Conservation (phyloP, 37 sponge, comb jelly and placozoan species). For the Halichondria panicea region DNA sequence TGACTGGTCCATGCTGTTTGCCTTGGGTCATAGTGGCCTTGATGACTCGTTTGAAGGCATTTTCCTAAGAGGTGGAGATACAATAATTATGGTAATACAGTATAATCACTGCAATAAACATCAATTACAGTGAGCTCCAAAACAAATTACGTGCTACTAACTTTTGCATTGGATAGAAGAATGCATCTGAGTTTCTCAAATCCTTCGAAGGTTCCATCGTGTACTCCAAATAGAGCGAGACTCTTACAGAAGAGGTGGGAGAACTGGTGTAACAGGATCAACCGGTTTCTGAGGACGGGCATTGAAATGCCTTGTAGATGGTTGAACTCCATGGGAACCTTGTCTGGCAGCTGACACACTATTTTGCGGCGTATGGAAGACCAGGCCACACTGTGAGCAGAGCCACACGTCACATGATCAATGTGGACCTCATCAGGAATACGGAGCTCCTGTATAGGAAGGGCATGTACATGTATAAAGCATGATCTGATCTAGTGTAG, state of each 20-base stretch:
- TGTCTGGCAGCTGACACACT: conserved; percentile 61
- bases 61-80: conserved; percentile 72
- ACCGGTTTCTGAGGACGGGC: conserved; percentile 71
- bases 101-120: background rate
- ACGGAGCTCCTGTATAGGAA: conserved; percentile 23
- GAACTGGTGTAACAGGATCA: conserved; percentile 88
- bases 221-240: conserved; percentile 56
- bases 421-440: conserved; percentile 67
- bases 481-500: no score
- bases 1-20: conserved; percentile 86
- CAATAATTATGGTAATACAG: background rate
- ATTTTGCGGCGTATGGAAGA: conserved; percentile 64
- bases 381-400: conserved; percentile 94
- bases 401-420: conserved; percentile 92
- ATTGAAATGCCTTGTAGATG: conserved; percentile 66
- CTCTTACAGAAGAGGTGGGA: conserved; percentile 77
- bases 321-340: conserved; percentile 86
- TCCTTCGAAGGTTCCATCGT: conserved; percentile 36
- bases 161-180: conserved; percentile 75
- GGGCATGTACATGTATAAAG: no score
- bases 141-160: no score
- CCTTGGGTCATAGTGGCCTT: conserved; percentile 93
- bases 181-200: conserved; percentile 66
- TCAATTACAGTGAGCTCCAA: background rate
- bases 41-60: conserved; percentile 84